Conservation (phyloP, 2,113 vertebrate genomes). For the Neodon shergylaensis region DNA sequence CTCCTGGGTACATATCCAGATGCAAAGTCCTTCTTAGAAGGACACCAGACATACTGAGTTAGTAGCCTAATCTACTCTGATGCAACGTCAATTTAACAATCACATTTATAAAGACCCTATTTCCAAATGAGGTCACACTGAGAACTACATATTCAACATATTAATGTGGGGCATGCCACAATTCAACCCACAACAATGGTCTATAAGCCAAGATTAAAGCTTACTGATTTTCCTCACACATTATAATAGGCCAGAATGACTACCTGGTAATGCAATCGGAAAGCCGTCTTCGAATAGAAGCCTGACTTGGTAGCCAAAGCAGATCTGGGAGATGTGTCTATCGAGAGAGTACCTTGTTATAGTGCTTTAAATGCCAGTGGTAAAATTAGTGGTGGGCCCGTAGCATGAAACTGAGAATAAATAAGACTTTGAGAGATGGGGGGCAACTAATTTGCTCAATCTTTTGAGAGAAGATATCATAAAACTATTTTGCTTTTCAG, state of each 20-base stretch:
- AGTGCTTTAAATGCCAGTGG: neutral
- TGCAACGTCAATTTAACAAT: neutral
- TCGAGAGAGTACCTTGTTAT: neutral
- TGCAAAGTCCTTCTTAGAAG: neutral
- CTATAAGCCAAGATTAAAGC: neutral
- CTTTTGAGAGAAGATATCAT: constrained; percentile 16
- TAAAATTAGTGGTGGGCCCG: neutral
- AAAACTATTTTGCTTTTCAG: constrained; percentile 1
- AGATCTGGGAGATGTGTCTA: neutral
- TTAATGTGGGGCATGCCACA: neutral
- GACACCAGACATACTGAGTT: neutral
- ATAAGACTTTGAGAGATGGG: neutral
- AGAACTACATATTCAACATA: neutral
- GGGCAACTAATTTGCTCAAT: neutral
- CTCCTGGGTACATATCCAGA: neutral
- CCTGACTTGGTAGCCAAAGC: neutral
- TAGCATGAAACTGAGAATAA: neutral
- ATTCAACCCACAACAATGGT: neutral
- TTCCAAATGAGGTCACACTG: neutral
- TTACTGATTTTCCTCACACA: neutral
- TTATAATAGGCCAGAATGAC: neutral
- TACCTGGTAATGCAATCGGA: neutral
- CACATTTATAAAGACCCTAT: neutral
- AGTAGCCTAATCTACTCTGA: neutral
- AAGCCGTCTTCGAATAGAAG: neutral